Conservation (phyloP, 2,113 vertebrate species). For the Ginglymostoma cirratum region DNA sequence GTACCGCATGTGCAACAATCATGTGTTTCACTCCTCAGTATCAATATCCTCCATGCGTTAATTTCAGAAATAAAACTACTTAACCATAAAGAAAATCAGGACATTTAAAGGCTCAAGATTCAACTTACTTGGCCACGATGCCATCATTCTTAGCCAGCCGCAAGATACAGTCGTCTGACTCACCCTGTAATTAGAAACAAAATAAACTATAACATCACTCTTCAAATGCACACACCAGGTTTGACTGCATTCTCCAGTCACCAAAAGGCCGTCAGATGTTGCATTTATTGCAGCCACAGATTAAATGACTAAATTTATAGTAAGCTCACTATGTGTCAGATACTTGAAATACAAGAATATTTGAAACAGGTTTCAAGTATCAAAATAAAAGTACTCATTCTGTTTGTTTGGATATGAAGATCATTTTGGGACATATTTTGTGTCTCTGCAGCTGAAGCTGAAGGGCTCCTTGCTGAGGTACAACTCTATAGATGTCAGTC, state of each 20-base stretch:
- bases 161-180: slow-evolving; percentile 89
- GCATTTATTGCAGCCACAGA: neutral
- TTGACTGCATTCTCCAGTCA: neutral
- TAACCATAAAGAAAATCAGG: neutral
- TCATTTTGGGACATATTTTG: neutral
- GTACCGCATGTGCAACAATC: neutral
- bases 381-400: neutral
- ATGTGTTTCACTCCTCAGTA: neutral
- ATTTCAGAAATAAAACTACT: neutral
- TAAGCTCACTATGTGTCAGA: neutral
- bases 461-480: neutral
- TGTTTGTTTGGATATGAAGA: neutral
- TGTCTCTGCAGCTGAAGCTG: neutral
- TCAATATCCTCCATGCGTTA: neutral
- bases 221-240: neutral
- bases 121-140: slow-evolving; percentile 78
- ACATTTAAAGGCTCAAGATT: neutral
- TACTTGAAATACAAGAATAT: neutral
- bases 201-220: neutral
- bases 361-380: neutral
- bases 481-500: neutral
- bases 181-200: slow-evolving; percentile 58
- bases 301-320: neutral
- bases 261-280: neutral
- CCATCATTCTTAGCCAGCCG: slow-evolving; percentile 77